These are phyloP conservation scores for Yponomeuta plumbellus DNA, from an alignment of 2,888 invertebrate species.

Conservation along the genomic window DNA sequence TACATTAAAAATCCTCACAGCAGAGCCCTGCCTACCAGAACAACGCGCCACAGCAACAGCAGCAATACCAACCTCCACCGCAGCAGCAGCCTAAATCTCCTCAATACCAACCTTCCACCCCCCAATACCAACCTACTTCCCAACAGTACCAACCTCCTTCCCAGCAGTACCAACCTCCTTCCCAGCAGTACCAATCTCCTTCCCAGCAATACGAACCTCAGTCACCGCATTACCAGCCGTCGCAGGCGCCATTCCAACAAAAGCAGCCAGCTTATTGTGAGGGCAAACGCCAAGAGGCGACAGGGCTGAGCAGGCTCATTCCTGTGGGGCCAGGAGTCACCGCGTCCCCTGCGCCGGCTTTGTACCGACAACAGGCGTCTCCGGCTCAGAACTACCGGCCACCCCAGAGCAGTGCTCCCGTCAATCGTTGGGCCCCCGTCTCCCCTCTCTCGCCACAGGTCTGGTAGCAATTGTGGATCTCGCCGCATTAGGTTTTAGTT, in stretches of 20 bases:
- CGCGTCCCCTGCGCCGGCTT: conserved; percentile 36
- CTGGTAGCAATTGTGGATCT: not conserved
- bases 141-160: conserved; percentile 7
- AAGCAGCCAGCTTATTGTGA: conserved; percentile 48
- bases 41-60: conserved; percentile 66
- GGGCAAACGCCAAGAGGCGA: conserved; percentile 56
- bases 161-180: conserved; percentile 23
- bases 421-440: conserved; percentile 68
- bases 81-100: conserved; percentile 13
- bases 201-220: conserved; percentile 22
- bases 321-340: conserved; percentile 59
- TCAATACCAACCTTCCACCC: conserved; percentile 35
- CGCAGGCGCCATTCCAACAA: conserved; percentile 23
- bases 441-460: conserved; percentile 70
- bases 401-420: conserved; percentile 9
- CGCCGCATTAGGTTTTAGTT: not conserved
- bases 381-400: conserved; percentile 25
- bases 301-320: conserved; percentile 68
- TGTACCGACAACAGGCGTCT: conserved; percentile 14
- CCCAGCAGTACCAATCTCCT: conserved; percentile 14
- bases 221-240: conserved; percentile 21
- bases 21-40: conserved; percentile 67
- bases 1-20: conserved; percentile 34
- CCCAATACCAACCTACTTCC: conserved; percentile 34
- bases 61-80: conserved; percentile 29